phyloP scores from a whole-genome alignment of 2,888 invertebrate species.

The Xylophagus ater region DNA sequence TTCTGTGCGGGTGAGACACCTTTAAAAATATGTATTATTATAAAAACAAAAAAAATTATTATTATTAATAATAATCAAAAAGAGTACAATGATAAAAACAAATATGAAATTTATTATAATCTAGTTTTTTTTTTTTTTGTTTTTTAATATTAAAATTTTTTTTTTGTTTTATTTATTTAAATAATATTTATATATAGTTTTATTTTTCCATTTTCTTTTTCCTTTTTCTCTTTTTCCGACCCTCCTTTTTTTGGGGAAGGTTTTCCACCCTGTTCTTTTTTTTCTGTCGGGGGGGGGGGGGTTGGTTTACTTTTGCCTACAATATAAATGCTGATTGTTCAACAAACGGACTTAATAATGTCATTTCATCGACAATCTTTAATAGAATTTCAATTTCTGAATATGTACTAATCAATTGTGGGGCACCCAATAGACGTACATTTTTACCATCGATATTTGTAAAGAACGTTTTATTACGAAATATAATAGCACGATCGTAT shows the following conservation, averaged over 20 bases:
- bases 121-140: not conserved
- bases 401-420: slow-evolving; percentile 28
- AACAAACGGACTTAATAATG: slow-evolving; percentile 31
- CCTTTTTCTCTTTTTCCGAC: too few species aligned
- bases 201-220: not conserved
- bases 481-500: slow-evolving; percentile 38
- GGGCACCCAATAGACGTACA: slow-evolving; percentile 36
- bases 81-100: too few species aligned
- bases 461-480: slow-evolving; percentile 36
- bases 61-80: too few species aligned
- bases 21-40: too few species aligned
- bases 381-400: slow-evolving; percentile 36
- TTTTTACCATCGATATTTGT: slow-evolving; percentile 39
- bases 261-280: too few species aligned
- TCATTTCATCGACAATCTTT: slow-evolving; percentile 35
- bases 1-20: too few species aligned
- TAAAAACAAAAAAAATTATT: too few species aligned
- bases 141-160: slow-evolving; percentile 5
- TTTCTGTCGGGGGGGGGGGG: too few species aligned
- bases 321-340: slow-evolving; percentile 16
- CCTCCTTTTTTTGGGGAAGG: too few species aligned
- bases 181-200: slow-evolving; percentile 4
- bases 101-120: too few species aligned
- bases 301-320: not conserved
- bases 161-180: slow-evolving; percentile 1